A percentile compares a stretch with the other conserved stretches of the same genome.
Conservation (phyloP, 2,888 invertebrate species). For the Sarcophaga variegata region DNA sequence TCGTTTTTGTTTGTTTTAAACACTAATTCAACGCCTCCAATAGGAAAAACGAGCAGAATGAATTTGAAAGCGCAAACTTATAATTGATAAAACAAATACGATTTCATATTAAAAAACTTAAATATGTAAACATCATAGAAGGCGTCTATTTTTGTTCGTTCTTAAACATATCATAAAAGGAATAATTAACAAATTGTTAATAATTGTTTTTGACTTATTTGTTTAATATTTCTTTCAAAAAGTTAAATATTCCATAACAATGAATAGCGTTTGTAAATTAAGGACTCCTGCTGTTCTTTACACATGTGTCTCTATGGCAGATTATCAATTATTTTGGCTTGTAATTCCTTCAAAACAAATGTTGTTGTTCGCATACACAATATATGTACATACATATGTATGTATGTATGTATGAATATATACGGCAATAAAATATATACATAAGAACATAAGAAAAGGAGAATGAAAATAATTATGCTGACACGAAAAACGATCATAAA, state of each 20-base stretch:
- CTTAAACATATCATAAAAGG: constrained; percentile 20
- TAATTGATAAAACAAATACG: constrained; percentile 57
- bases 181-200: constrained; percentile 41
- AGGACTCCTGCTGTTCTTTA: constrained; percentile 61
- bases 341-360: constrained; percentile 65
- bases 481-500: constrained; percentile 66
- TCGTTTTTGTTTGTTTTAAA: constrained; percentile 47
- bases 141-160: constrained; percentile 29
- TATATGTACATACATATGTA: too few relatives aligned
- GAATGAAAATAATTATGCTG: constrained; percentile 55
- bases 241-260: constrained; percentile 3
- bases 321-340: constrained; percentile 66
- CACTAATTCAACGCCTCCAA: constrained; percentile 47
- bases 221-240: constrained; percentile 4
- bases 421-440: too few relatives aligned
- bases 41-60: constrained; percentile 21
- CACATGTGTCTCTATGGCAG: constrained; percentile 59
- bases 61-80: constrained; percentile 24
- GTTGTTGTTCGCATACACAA: constrained; percentile 43
- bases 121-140: constrained; percentile 24
- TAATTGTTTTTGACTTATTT: constrained; percentile 32
- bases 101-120: constrained; percentile 18
- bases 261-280: not conserved
- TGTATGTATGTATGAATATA: too few relatives aligned
- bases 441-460: not conserved